Evolutionary conservation across 2,797 vertebrate genomes (phyloP).

Genomic region (Varecia variegata): DNA sequence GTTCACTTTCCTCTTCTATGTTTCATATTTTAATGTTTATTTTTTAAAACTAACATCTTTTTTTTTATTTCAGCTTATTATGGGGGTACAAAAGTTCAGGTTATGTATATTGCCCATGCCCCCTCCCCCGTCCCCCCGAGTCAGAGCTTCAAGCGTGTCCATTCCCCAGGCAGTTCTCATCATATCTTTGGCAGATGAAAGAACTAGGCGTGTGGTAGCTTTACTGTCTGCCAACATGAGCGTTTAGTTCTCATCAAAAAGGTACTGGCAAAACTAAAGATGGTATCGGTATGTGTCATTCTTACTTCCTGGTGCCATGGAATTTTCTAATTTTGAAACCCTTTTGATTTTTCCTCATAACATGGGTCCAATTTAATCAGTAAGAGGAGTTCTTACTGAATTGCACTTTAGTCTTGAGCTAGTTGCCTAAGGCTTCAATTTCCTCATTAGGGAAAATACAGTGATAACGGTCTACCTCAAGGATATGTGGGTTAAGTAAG

Average conservation of each 20-base stretch:
- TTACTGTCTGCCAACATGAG: background rate
- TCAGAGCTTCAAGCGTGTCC: too few species aligned
- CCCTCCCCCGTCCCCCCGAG: too few species aligned
- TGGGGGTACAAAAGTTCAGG: too few species aligned
- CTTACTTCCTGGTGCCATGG: conserved; percentile 33
- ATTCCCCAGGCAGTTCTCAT: too few species aligned
- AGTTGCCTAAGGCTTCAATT: conserved; percentile 25
- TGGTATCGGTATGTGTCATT: background rate
- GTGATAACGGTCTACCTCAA: conserved; percentile 43
- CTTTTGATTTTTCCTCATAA: conserved; percentile 26
- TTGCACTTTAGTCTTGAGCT: conserved; percentile 8
- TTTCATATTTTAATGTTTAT: background rate
- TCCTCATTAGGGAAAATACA: conserved; percentile 51
- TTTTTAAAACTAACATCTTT: background rate
- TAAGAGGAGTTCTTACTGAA: background rate
- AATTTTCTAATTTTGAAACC: conserved; percentile 33
- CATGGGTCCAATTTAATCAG: conserved; percentile 3
- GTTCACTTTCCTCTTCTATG: background rate
- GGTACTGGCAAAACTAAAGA: background rate
- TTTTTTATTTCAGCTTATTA: too few species aligned
- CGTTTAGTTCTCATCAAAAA: background rate
- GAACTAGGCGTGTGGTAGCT: background rate
- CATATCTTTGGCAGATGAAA: background rate
- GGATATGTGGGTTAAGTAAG: background rate
- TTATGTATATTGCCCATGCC: too few species aligned